These are phyloP conservation scores for Halcyon senegalensis DNA, from an alignment of 2,113 vertebrate species.

Conservation along the genomic window DNA sequence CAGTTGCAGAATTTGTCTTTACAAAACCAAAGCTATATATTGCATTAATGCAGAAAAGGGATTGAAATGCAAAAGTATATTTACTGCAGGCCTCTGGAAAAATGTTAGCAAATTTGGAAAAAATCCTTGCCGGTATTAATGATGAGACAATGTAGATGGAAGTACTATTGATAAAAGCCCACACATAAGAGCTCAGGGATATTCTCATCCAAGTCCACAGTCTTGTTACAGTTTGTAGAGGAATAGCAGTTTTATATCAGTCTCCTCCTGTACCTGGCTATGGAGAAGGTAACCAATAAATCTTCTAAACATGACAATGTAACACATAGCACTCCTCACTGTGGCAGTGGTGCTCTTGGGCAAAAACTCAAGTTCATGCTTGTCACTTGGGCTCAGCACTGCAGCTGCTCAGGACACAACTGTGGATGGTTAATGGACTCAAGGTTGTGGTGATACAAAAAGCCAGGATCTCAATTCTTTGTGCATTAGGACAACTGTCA, in stretches of 20 bases:
- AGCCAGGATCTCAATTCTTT: background rate
- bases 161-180: background rate
- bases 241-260: background rate
- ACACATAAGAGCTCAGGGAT: background rate
- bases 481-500: background rate
- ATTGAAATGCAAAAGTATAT: background rate
- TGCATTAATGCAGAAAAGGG: background rate
- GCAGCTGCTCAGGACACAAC: background rate
- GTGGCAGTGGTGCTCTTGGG: background rate
- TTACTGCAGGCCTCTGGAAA: background rate
- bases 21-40: background rate
- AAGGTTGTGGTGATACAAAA: background rate
- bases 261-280: background rate
- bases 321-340: background rate
- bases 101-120: background rate
- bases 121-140: background rate
- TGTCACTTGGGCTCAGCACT: background rate
- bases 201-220: background rate
- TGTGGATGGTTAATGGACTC: background rate
- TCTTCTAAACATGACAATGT: background rate
- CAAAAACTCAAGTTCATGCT: background rate
- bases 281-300: background rate
- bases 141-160: background rate
- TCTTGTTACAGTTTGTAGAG: background rate
- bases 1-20: slow-evolving; percentile 20